phyloP scores from a whole-genome alignment of 2,888 invertebrate species.

The Monoplex corrugatus region DNA sequence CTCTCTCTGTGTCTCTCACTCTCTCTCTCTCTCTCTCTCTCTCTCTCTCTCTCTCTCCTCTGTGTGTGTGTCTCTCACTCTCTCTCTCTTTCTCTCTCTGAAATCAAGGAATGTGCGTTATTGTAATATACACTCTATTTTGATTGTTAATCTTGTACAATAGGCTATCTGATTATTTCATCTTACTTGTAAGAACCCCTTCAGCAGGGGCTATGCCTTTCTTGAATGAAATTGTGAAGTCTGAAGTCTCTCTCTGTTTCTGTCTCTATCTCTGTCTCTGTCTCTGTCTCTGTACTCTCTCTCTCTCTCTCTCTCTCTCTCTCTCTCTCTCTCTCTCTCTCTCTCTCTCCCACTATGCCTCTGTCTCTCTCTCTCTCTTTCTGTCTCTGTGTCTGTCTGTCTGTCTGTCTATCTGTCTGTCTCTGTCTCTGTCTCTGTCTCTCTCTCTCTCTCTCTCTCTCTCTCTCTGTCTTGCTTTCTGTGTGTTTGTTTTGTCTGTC shows the following conservation, averaged over 20 bases:
- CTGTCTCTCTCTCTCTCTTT: neutral
- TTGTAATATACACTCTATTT: no score
- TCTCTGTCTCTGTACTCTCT: neutral
- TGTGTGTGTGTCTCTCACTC: neutral
- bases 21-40: neutral
- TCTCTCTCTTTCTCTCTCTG: neutral
- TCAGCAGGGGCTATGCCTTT: no score
- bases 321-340: neutral
- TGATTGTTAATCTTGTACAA: no score
- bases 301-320: neutral
- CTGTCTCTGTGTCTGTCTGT: neutral
- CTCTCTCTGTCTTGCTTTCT: no score
- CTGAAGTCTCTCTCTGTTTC: neutral
- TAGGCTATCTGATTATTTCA: no score
- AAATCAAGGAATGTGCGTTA: no score
- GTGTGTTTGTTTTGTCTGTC: neutral
- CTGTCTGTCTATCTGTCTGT: neutral
- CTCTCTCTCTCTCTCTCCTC: neutral
- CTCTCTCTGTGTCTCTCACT: neutral
- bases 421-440: neutral
- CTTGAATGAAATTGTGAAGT: no score
- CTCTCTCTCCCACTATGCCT: neutral
- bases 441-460: neutral
- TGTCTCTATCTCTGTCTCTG: neutral
- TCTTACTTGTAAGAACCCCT: no score